Conservation (phyloP, 2,797 vertebrate species). For the Myotis daubentonii region DNA sequence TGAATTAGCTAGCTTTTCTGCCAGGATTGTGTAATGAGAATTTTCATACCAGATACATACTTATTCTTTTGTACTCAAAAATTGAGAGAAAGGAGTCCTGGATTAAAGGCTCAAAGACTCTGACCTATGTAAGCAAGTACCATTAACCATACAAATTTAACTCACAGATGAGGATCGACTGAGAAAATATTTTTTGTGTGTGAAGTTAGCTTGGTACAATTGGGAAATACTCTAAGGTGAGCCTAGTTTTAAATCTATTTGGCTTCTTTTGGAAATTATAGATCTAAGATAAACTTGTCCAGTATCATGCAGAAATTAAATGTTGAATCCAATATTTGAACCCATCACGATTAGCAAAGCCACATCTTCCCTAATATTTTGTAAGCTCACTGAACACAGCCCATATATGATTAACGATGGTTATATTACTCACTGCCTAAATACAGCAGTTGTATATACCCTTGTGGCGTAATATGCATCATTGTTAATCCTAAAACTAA, state of each 20-base stretch:
- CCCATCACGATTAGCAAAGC: not conserved
- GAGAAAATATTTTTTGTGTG: not conserved
- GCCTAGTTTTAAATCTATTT: not conserved
- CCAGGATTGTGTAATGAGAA: not conserved
- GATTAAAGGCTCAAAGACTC: not conserved
- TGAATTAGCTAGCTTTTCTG: not conserved
- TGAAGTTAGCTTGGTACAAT: not conserved
- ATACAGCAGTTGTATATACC: not conserved
- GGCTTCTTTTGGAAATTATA: not conserved
- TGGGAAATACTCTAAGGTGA: not conserved
- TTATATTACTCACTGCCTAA: not conserved
- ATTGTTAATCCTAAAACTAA: not conserved
- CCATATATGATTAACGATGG: not conserved
- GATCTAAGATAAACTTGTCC: not conserved
- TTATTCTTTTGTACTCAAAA: conserved; percentile 22
- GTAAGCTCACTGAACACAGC: not conserved
- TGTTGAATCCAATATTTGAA: not conserved
- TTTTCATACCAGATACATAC: not conserved
- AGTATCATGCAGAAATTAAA: not conserved
- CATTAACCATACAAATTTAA: not conserved
- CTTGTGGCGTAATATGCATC: not conserved
- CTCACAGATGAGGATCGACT: not conserved
- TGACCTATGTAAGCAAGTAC: not conserved
- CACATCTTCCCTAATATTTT: not conserved
- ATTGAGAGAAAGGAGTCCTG: not conserved